A percentile compares a stretch with the other conserved stretches of the same genome.
phyloP scores from a whole-genome alignment of 2,888 invertebrate genomes.

The Hofmannophila pseudospretella region DNA sequence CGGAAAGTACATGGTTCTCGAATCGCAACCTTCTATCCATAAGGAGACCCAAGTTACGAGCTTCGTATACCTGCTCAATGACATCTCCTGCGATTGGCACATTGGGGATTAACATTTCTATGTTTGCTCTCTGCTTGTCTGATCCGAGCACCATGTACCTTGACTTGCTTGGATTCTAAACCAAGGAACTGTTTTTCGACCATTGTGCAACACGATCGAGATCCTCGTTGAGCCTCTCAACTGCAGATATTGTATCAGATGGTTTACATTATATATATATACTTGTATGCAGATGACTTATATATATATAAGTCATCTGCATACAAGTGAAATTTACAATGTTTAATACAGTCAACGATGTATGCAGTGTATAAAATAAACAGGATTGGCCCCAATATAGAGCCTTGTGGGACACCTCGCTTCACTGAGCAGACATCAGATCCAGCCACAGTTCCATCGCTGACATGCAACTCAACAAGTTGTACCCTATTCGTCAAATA shows the following conservation, averaged over 20 bases:
- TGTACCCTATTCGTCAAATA: slow-evolving; percentile 3
- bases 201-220: neutral
- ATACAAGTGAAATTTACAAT: slow-evolving; percentile 9
- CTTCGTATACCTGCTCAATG: too few species aligned
- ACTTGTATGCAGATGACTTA: too few species aligned
- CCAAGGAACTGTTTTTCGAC: neutral
- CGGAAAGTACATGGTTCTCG: too few species aligned
- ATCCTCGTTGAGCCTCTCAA: neutral
- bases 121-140: too few species aligned
- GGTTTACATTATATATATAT: neutral
- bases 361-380: slow-evolving; percentile 10
- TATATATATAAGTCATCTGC: slow-evolving; percentile 1
- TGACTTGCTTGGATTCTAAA: neutral
- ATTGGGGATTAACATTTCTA: too few species aligned
- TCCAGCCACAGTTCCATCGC: neutral
- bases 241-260: neutral
- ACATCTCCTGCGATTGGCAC: too few species aligned
- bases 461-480: neutral
- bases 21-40: too few species aligned
- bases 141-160: neutral
- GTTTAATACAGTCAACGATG: slow-evolving; percentile 1
- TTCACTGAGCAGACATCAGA: neutral
- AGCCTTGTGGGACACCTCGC: slow-evolving; percentile 10
- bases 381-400: slow-evolving; percentile 5
- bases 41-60: too few species aligned